phyloP scores from a whole-genome alignment of 2,888 invertebrate genomes.

The Drosophila percnosoma region DNA sequence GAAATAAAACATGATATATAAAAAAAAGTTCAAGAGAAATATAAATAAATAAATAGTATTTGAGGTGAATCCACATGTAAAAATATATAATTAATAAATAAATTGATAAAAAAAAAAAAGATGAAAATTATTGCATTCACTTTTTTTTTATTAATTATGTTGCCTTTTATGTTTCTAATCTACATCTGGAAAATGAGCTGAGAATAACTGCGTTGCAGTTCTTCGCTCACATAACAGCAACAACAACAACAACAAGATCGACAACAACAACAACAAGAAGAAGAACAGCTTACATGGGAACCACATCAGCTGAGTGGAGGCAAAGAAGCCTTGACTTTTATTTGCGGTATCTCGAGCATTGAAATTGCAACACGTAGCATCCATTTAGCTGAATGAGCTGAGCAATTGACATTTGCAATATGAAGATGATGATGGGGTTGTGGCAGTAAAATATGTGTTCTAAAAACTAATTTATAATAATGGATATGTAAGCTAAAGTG shows the following conservation, averaged over 20 bases:
- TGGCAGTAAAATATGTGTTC: slow-evolving; percentile 1
- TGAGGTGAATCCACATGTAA: not conserved
- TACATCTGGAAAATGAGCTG: slow-evolving; percentile 47
- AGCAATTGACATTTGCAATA: slow-evolving; percentile 66
- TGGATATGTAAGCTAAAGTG: slow-evolving; percentile 11
- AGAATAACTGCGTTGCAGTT: slow-evolving; percentile 41
- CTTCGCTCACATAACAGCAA: slow-evolving; percentile 11
- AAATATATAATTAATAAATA: not conserved
- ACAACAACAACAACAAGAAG: slow-evolving; percentile 7
- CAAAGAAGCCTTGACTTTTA: slow-evolving; percentile 60
- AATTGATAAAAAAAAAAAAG: slow-evolving; percentile 3
- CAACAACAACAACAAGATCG: slow-evolving; percentile 16
- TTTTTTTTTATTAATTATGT: slow-evolving; percentile 39
- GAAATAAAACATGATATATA: not conserved
- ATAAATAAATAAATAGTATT: not conserved
- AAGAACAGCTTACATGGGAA: slow-evolving; percentile 45
- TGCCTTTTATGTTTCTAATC: slow-evolving; percentile 56
- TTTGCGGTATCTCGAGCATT: slow-evolving; percentile 56
- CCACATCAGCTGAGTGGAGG: slow-evolving; percentile 10
- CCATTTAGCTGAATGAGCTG: slow-evolving; percentile 61
- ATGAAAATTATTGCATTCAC: slow-evolving; percentile 42
- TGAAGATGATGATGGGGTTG: slow-evolving; percentile 22
- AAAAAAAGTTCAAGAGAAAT: not conserved
- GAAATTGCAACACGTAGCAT: slow-evolving; percentile 70
- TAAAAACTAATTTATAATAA: slow-evolving; percentile 6